These are phyloP conservation scores for Cryptus armator DNA, from an alignment of 2,888 invertebrate genomes.

Conservation along the genomic window DNA sequence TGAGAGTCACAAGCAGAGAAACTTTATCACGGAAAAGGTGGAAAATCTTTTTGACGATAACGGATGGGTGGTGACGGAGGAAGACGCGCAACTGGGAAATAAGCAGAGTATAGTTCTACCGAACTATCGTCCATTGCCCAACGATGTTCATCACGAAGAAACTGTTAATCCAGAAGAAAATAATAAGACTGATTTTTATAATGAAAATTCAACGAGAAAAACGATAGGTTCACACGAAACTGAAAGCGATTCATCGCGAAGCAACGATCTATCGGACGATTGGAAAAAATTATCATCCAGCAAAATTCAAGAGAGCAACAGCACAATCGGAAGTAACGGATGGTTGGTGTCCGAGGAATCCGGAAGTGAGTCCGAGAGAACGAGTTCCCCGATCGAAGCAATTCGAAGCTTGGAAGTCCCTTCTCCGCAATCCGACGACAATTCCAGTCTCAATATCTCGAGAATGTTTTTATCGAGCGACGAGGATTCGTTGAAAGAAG, in stretches of 20 bases:
- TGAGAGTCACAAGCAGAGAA: conserved; percentile 22
- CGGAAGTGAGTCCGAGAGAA: conserved; percentile 75
- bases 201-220: conserved; percentile 19
- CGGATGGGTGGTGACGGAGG: conserved; percentile 82
- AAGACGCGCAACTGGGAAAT: conserved; percentile 67
- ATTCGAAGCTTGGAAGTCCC: conserved; percentile 3
- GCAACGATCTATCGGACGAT: not conserved
- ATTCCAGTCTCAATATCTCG: conserved; percentile 49
- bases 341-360: conserved; percentile 79
- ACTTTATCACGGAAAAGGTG: conserved; percentile 58
- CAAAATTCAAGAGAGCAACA: conserved; percentile 38
- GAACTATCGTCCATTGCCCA: conserved; percentile 20
- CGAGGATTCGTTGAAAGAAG: conserved; percentile 46
- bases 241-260: conserved; percentile 20
- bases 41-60: conserved; percentile 82
- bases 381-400: conserved; percentile 39
- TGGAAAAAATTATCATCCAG: conserved; percentile 18
- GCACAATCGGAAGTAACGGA: conserved; percentile 77
- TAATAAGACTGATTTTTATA: conserved; percentile 45
- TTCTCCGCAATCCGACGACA: conserved; percentile 35
- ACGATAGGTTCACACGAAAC: conserved; percentile 12
- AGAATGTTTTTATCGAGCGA: conserved; percentile 51
- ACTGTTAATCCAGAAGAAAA: conserved; percentile 5
- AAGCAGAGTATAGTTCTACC: conserved; percentile 6
- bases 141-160: conserved; percentile 10